phyloP scores from a whole-genome alignment of 2,888 invertebrate genomes.

The Atrina japonica region DNA sequence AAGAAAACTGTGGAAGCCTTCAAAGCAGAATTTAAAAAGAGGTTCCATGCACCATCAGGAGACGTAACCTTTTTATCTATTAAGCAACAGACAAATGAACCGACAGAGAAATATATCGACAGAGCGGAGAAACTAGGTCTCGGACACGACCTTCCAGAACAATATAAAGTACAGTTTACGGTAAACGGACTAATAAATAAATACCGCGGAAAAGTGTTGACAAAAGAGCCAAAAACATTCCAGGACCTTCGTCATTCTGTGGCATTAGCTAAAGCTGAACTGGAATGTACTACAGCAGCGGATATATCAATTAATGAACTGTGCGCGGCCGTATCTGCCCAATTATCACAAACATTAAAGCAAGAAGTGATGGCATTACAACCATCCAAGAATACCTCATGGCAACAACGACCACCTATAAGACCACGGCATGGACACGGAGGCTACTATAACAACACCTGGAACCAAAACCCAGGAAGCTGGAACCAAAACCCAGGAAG shows the following conservation, averaged over 20 bases:
- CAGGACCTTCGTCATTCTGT: constrained; percentile 2
- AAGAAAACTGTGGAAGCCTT: neutral
- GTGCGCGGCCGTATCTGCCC: neutral
- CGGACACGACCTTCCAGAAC: constrained; percentile 8
- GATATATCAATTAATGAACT: neutral
- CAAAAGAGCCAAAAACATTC: neutral
- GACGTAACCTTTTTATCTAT: neutral
- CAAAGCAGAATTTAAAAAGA: neutral
- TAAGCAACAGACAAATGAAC: neutral
- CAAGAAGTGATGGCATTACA: neutral
- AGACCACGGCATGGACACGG: too few relatives aligned
- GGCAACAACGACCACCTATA: too few relatives aligned
- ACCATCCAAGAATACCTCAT: too few relatives aligned
- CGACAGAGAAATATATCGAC: neutral
- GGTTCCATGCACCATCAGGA: neutral
- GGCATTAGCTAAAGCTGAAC: neutral
- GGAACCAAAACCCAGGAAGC: too few relatives aligned
- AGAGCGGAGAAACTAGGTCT: neutral
- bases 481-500: too few relatives aligned
- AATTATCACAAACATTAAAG: neutral
- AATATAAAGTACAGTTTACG: constrained; percentile 8
- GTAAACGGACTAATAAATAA: too few relatives aligned
- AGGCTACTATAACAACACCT: too few relatives aligned
- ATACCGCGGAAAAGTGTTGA: too few relatives aligned
- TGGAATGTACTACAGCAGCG: neutral